Base-by-base conservation (phyloP, 1,140 invertebrate species). In the Diorhabda elongata region DNA sequence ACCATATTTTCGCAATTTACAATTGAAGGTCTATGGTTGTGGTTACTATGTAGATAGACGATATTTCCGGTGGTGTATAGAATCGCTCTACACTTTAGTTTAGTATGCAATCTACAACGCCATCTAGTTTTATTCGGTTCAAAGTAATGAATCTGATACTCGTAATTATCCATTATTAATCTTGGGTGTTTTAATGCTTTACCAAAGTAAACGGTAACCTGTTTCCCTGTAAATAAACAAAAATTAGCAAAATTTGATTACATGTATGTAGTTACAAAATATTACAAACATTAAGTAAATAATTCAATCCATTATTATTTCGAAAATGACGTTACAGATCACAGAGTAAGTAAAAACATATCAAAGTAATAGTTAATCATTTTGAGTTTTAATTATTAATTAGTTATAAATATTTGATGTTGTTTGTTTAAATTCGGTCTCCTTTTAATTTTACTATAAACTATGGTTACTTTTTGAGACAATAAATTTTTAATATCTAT, bases 161-260 rank as follows among this genome's bases (percentile, higher is more conserved):
- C 69, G 56, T 71, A 71, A 6, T 69, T 67, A 60, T 75, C 72
- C 6, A 75, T 43, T 8, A 75, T 47, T 9, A 75, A 47, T 57
- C 62, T 72, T 8, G 73, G 73, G 61, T 75, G 68, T 58, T 75
- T 75, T 11, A 64, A 26, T 3, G 66, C 73, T 67, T 57, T 65
- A n/a, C 44, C 61, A 44, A 75, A 66, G 62, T 75, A 73, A 56
- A 75, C 44, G 3, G 61, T 62, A 44, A 42, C 43, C 11, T 3
- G 11, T 5, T 42, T 44, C 4, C 42, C 61, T 62, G 26, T 5
- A 60, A 26, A 60, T 42, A 26, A 60, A 26, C 42, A 41, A n/a
- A 58, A 58, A 11, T 58, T 58, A 9, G n/a, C 3, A 58, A 58
- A 9, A 5, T 58, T 58, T 9, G 8, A n/a, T 58, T 58, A 26